Evolutionary conservation across 2,113 vertebrate species (phyloP), one percentile per base, ranked within the genome.

Genomic region (Numenius arquata): DNA sequence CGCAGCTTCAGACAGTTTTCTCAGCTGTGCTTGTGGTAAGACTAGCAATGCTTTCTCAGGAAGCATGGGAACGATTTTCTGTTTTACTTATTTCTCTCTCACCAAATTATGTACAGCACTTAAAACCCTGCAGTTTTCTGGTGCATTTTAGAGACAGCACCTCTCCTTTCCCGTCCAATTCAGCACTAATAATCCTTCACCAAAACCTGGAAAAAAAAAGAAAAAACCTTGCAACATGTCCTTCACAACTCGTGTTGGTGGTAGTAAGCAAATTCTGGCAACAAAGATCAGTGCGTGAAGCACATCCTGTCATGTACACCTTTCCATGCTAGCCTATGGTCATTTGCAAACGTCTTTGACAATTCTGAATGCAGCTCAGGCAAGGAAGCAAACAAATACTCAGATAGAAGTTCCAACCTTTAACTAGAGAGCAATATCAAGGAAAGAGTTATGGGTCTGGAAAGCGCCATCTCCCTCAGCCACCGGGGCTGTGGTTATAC

Each of bases 391-490:
- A 13, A 18, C 16, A 23, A 70, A 71, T 4, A 25, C 17, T 50
- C 8, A 14, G 2, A 12, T 11, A 2, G 7, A 41, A 52, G 45
- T 36, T 23, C 22, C 40, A 65, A 29, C 61, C 53, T 93, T 58
- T n/a, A 85, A 7, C 21, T 15, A 30, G 10, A 55, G 18, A n/a
- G 6, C 10, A 66, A n/a, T 18, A 55, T 1, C 14, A 62, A 3
- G 7, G 10, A 25, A 5, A 36, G 20, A 47, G 36, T 8, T 16
- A 21, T 0, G 10, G 16, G 19, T 38, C 17, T 3, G 2, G 30
- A 9, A 80, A 50, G 18, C 16, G n/a, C 32, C n/a, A 62, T 59
- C 25, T 58, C 15, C 43, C 14, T 34, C 22, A 47, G 30, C n/a
- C 32, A 41, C 4, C 12, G 12, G 23, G 8, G 12, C 41, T 43